Evolutionary conservation across 2,113 vertebrate species (phyloP), one percentile per base, ranked within the genome.

Genomic region (Tapirus terrestris): DNA sequence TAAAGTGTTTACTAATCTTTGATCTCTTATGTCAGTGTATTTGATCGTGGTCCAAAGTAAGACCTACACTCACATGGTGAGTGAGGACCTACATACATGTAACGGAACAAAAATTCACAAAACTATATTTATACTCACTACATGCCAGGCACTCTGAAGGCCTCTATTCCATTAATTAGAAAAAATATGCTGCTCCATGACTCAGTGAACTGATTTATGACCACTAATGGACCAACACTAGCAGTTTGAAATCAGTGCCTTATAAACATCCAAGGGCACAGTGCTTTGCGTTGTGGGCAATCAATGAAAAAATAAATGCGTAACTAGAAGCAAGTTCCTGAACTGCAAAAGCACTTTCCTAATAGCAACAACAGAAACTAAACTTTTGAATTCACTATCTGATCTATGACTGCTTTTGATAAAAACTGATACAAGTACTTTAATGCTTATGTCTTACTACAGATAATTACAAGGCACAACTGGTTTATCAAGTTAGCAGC

Each of bases 321-420:
- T 88, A 90, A 88, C 84, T 81, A 81, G 45, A 95, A 94, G 83
- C 61, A 70, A 80, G 36, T 58, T 58, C 31, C 58, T 72, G 36
- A 14, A 73, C 25, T 94, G 89, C 45, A 82, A 72, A 93, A 88
- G 77, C 53, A 92, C 60, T 96, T 96, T 95, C 90, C 29, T 80
- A 96, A 94, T 12, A 92, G 36, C n/a, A 58, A 97, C 23, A 94
- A 87, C 23, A 85, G 13, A 86, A 45, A 75, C n/a, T 48, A 96
- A 56, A 91, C 17, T 96, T 97, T 36, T 81, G 83, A 96, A 89
- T 39, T 92, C 67, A 95, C 36, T 90, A 65, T 58, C 48, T 91
- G n/a, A 91, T 86, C 45, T 95, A 33, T 58, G 58, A 96, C 2
- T 92, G 70, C 45, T 89, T 61, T 61, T 25, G 75, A 91, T 85